A percentile compares a stretch with the other conserved stretches of the same genome.
These are phyloP conservation scores for Heteromyza rotundicornis DNA, from an alignment of 2,888 invertebrate genomes.

Conservation along the genomic window DNA sequence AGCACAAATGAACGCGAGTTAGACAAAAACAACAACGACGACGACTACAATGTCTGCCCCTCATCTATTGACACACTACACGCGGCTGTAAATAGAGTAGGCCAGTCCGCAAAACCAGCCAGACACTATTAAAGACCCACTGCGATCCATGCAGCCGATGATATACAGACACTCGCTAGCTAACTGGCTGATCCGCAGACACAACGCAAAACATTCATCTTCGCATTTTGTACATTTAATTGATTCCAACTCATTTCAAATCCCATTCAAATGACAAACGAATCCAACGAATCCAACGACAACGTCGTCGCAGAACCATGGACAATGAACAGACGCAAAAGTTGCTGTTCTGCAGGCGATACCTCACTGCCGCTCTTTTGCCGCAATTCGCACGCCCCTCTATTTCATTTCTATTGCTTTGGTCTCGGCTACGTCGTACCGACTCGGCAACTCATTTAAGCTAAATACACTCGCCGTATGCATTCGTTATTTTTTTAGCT, in stretches of 20 bases:
- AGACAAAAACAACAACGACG: slow-evolving; percentile 23
- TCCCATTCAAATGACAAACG: slow-evolving; percentile 22
- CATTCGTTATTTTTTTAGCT: slow-evolving; percentile 40
- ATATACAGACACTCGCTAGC: not conserved
- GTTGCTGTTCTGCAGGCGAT: not conserved
- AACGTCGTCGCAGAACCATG: not conserved
- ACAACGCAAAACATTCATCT: slow-evolving; percentile 4
- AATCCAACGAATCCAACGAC: not conserved
- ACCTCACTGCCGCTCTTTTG: not conserved
- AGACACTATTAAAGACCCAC: not conserved
- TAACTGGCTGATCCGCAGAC: not conserved
- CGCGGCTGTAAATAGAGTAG: slow-evolving; percentile 5
- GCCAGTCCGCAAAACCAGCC: not conserved
- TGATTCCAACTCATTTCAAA: slow-evolving; percentile 14
- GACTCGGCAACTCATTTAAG: slow-evolving; percentile 18
- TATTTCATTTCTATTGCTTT: not conserved
- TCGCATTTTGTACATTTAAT: slow-evolving; percentile 7
- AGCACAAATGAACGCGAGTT: slow-evolving; percentile 28
- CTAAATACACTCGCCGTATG: slow-evolving; percentile 38
- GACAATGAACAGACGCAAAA: not conserved
- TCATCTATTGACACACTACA: slow-evolving; percentile 10
- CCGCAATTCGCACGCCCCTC: not conserved
- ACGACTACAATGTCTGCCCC: not conserved
- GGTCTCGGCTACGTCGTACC: not conserved
- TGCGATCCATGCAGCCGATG: not conserved